Percentiles rank a stretch among this genome's conserved stretches.
Evolutionary conservation across 2,888 invertebrate species (phyloP).

Genomic region (Lycia hirtaria): DNA sequence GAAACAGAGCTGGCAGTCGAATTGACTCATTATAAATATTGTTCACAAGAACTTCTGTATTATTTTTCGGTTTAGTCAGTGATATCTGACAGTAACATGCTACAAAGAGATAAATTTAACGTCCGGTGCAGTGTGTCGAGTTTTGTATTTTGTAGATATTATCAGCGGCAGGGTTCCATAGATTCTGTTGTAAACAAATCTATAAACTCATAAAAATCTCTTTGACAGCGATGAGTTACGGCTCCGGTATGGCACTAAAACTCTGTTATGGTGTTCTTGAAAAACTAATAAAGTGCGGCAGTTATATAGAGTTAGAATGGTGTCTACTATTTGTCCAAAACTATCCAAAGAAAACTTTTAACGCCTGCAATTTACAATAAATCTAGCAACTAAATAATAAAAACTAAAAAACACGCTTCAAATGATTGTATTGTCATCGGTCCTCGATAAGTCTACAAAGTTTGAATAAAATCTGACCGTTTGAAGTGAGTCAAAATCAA

Average conservation of each 20-base stretch:
- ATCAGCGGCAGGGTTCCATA: conserved; percentile 3
- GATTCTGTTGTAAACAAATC: conserved; percentile 18
- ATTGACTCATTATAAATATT: not conserved
- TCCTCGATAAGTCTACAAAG: too few species aligned
- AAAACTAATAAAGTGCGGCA: conserved; percentile 2
- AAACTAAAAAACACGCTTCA: too few species aligned
- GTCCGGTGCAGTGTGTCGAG: conserved; percentile 18
- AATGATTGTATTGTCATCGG: too few species aligned
- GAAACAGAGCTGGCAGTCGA: not conserved
- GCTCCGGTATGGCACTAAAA: conserved; percentile 13
- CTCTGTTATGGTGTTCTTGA: conserved; percentile 12
- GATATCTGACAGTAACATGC: conserved; percentile 26
- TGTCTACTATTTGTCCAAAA: not conserved
- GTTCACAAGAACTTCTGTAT: conserved; percentile 2
- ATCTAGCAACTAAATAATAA: too few species aligned
- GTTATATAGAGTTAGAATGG: not conserved
- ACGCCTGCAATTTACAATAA: not conserved
- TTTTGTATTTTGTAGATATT: not conserved
- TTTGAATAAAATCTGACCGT: too few species aligned
- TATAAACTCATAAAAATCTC: conserved; percentile 13
- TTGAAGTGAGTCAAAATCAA: too few species aligned
- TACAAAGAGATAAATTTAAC: conserved; percentile 27
- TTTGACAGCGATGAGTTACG: conserved; percentile 12
- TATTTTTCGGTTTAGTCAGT: conserved; percentile 10
- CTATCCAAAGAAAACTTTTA: not conserved